These are phyloP conservation scores for Poeciliopsis turneri DNA, from an alignment of 2,797 vertebrate genomes.

Conservation along the genomic window DNA sequence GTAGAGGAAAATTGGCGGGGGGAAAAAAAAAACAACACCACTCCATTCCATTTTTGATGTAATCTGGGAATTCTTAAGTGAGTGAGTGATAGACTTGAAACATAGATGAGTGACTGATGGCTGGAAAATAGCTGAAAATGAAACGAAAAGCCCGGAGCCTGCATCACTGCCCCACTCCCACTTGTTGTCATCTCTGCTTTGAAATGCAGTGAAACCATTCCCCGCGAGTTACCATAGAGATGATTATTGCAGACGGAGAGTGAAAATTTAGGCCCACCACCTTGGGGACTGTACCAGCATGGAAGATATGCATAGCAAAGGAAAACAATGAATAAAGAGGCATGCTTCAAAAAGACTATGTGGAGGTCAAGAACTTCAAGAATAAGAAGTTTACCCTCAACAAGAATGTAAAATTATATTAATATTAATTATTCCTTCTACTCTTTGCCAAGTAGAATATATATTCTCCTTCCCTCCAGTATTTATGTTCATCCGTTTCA, in stretches of 20 bases:
- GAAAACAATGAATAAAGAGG: conserved; percentile 31
- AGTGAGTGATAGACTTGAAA: conserved; percentile 68
- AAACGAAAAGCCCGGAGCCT: conserved; percentile 52
- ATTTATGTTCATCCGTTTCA: conserved; percentile 38
- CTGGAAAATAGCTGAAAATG: conserved; percentile 63
- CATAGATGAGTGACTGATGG: conserved; percentile 65
- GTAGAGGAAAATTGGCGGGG: conserved; percentile 35
- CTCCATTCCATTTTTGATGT: conserved; percentile 58
- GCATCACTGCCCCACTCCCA: conserved; percentile 1
- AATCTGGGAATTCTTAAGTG: conserved; percentile 58
- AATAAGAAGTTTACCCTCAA: background rate
- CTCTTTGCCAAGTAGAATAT: background rate
- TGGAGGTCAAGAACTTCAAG: conserved; percentile 33
- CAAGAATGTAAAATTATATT: conserved; percentile 22
- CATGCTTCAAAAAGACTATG: conserved; percentile 15
- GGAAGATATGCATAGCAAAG: conserved; percentile 49
- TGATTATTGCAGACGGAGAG: conserved; percentile 68
- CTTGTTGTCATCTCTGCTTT: conserved; percentile 56
- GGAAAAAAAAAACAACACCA: conserved; percentile 43
- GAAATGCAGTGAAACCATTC: conserved; percentile 60
- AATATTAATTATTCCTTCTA: conserved; percentile 36
- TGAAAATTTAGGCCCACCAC: conserved; percentile 64
- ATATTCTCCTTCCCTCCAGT: conserved; percentile 15
- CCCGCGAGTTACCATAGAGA: conserved; percentile 63
- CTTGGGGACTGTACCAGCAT: conserved; percentile 48